These are phyloP conservation scores for Hestina assimilis DNA, from an alignment of 1,140 invertebrate species.

Conservation along the genomic window DNA sequence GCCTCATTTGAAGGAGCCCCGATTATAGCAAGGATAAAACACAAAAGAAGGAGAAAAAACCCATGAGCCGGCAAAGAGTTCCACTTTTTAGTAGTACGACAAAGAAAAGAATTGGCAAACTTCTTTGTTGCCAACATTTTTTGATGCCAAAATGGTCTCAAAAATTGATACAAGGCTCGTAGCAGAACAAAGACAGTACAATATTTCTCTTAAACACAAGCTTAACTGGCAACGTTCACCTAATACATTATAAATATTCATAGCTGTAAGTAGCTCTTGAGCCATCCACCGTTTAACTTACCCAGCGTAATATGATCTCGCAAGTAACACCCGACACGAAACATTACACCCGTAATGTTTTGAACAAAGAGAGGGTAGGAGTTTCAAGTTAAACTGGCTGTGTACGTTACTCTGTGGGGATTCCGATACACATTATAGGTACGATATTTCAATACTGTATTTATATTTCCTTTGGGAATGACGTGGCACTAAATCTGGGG, in stretches of 20 bases:
- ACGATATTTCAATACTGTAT: conserved; percentile 71
- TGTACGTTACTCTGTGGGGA: conserved; percentile 45
- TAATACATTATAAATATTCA: conserved; percentile 76
- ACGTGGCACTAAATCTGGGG: conserved; percentile 40
- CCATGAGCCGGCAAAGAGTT: too few species aligned
- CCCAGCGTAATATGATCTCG: conserved; percentile 39
- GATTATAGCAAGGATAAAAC: too few species aligned
- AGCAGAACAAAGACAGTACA: conserved; percentile 12
- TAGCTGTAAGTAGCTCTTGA: conserved; percentile 65
- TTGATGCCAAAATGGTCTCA: too few species aligned
- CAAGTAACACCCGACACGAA: conserved; percentile 11
- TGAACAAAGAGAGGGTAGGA: neutral
- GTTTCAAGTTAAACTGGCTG: conserved; percentile 37
- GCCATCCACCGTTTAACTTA: conserved; percentile 61
- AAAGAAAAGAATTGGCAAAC: too few species aligned
- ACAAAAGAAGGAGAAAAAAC: too few species aligned
- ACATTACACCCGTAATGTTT: conserved; percentile 6
- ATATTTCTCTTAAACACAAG: conserved; percentile 25
- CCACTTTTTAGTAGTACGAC: too few species aligned
- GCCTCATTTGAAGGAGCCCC: too few species aligned
- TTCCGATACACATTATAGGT: conserved; percentile 68
- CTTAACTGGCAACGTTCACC: conserved; percentile 42
- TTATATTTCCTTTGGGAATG: conserved; percentile 66
- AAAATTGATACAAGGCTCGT: too few species aligned
- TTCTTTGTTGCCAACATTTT: too few species aligned